Base-by-base conservation (phyloP, 2,888 invertebrate genomes). In the Xanthia icteritia region DNA sequence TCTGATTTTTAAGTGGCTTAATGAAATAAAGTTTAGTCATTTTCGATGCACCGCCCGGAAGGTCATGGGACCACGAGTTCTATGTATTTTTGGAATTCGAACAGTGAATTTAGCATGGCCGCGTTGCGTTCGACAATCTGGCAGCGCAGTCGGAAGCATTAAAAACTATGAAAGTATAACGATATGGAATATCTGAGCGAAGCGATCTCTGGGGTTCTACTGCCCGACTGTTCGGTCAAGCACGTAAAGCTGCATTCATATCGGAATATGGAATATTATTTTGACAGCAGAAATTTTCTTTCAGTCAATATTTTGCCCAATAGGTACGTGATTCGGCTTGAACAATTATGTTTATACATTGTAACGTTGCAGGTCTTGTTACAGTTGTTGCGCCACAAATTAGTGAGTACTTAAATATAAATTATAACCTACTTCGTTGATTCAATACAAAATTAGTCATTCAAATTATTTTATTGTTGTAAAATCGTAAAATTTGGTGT, bases 91-190 rank as follows among this genome's bases (percentile, higher is more conserved):
- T 45, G 54, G 74, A 81, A 70, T 86, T 74, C 74, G 45, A 85
- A 78, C 67, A 70, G 45, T 23, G 39, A 74, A 74, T 85, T 76
- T 84, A 86, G 80, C 82, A 88, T 87, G 82, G 85, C 86, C 65
- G 75, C 69, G 61, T 68, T 79, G 42, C 80, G 73, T 83, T 81
- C 76, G 75, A 79, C 80, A 82, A 86, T 77, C 83, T 84, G 78
- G 69, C 78, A 77, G 76, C 76, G 70, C 51, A 72, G 81, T 74
- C 61, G 78, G 82, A 82, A 81, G 81, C 76, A 85, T 85, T 88
- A 86, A 85, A 89, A 90, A 87, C 89, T 86, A 87, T 89, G 84
- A 88, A 89, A 90, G 83, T 89, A 78, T 82, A 89, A 85, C 83
- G 85, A 88, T 86, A 83, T 76, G 76, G 81, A 83, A 84, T 85